Evolutionary conservation across 1,140 invertebrate species (phyloP).

Genomic region (Drosophila santomea): DNA sequence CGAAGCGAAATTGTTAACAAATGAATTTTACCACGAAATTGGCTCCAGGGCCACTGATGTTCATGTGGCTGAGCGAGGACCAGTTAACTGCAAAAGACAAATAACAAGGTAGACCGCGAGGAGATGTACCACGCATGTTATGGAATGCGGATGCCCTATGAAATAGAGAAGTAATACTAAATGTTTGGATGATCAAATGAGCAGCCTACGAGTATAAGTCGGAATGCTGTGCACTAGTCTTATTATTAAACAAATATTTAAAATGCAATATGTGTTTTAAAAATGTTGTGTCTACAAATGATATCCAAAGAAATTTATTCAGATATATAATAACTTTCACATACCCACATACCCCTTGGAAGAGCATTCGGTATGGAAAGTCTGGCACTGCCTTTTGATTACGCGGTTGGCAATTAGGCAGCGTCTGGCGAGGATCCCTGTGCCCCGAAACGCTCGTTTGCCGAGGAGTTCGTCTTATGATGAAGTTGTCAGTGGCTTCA

Average conservation of each 20-base stretch:
- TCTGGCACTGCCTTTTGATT: conserved; percentile 71
- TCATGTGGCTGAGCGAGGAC: conserved; percentile 37
- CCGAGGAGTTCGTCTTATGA: conserved; percentile 67
- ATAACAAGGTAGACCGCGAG: conserved; percentile 54
- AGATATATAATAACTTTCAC: too few species aligned
- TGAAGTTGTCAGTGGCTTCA: conserved; percentile 74
- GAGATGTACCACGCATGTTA: background rate
- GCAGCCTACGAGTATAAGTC: too few species aligned
- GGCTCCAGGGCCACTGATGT: conserved; percentile 60
- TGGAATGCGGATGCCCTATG: conserved; percentile 2
- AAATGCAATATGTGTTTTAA: background rate
- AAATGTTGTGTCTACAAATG: too few species aligned
- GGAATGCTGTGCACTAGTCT: too few species aligned
- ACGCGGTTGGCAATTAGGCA: conserved; percentile 71
- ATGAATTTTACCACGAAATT: conserved; percentile 81
- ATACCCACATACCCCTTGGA: background rate
- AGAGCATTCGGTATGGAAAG: conserved; percentile 19
- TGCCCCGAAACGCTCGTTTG: background rate
- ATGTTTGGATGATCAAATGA: background rate
- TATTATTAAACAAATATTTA: too few species aligned
- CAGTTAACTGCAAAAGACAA: conserved; percentile 77
- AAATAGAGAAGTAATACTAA: background rate
- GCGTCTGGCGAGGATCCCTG: conserved; percentile 13
- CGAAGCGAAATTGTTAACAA: conserved; percentile 81
- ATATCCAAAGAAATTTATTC: too few species aligned